Evolutionary conservation across 2,113 vertebrate genomes (phyloP).

Genomic region (Todiramphus saurophagus): DNA sequence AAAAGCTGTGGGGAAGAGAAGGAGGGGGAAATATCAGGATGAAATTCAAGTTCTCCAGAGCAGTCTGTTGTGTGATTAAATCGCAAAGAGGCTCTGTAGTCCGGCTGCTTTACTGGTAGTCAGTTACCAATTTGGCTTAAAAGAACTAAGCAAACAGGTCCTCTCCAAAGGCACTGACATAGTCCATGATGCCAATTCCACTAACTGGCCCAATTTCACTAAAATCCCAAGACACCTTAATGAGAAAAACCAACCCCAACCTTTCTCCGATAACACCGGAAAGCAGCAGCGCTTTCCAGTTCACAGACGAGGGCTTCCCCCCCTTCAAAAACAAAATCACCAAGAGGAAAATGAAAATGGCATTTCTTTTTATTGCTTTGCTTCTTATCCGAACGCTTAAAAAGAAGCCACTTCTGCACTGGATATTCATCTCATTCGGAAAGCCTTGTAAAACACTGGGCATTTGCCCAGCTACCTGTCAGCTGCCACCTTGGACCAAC

Average conservation of each 20-base stretch:
- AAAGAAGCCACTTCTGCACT: conserved; percentile 44
- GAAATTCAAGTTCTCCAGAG: conserved; percentile 47
- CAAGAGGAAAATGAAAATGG: conserved; percentile 72
- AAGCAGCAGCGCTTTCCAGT: conserved; percentile 66
- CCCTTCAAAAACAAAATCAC: conserved; percentile 51
- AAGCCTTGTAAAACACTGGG: background rate
- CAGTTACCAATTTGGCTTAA: conserved; percentile 66
- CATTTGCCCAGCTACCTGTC: conserved; percentile 14
- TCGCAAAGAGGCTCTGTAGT: conserved; percentile 40
- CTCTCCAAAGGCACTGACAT: conserved; percentile 65
- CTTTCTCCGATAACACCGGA: conserved; percentile 35
- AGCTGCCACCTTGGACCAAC: background rate
- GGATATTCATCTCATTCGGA: background rate
- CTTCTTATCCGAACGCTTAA: conserved; percentile 49
- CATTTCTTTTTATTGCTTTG: conserved; percentile 57
- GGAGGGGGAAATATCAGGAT: background rate
- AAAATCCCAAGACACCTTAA: conserved; percentile 62
- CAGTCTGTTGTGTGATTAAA: conserved; percentile 54
- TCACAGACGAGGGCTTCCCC: conserved; percentile 39
- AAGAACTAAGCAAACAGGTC: conserved; percentile 73
- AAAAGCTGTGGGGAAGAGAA: background rate
- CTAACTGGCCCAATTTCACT: conserved; percentile 59
- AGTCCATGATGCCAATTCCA: conserved; percentile 61
- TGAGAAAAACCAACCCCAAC: conserved; percentile 2
- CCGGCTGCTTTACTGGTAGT: conserved; percentile 54